These are phyloP conservation scores for Spermophilus dauricus DNA, from an alignment of 2,113 vertebrate genomes.

Conservation along the genomic window DNA sequence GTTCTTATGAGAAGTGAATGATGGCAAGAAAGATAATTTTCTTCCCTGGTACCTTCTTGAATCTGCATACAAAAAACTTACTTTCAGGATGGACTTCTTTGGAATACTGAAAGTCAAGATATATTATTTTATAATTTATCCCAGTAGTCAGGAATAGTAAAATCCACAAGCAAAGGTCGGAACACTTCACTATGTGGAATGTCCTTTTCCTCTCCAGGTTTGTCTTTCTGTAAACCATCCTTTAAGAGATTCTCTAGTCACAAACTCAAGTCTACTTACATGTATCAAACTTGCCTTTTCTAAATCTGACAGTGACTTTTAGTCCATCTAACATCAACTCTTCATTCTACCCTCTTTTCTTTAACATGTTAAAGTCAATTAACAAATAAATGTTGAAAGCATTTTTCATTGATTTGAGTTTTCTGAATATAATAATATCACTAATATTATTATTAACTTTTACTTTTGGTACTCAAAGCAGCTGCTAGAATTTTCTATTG, in stretches of 20 bases:
- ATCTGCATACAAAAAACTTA: not conserved
- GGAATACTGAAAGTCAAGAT: not conserved
- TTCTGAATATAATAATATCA: slow-evolving; percentile 32
- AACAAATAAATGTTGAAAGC: not conserved
- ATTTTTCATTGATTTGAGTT: not conserved
- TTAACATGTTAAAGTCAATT: not conserved
- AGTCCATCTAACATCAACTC: not conserved
- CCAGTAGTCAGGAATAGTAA: not conserved
- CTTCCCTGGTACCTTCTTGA: not conserved
- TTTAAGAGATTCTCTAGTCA: not conserved
- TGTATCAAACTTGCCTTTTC: not conserved
- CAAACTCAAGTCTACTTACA: not conserved
- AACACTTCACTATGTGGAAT: not conserved
- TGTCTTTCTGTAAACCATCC: not conserved
- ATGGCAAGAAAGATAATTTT: not conserved
- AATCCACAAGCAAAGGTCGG: not conserved
- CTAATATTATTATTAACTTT: not conserved
- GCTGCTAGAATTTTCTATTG: slow-evolving; percentile 19
- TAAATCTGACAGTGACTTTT: not conserved
- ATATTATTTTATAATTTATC: not conserved
- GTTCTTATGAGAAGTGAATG: not conserved
- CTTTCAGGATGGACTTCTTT: not conserved
- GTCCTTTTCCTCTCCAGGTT: not conserved
- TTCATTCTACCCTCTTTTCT: not conserved
- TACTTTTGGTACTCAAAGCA: slow-evolving; percentile 13